These are phyloP conservation scores for Atlantisia rogersi DNA, from an alignment of 2,113 vertebrate genomes.

Conservation along the genomic window DNA sequence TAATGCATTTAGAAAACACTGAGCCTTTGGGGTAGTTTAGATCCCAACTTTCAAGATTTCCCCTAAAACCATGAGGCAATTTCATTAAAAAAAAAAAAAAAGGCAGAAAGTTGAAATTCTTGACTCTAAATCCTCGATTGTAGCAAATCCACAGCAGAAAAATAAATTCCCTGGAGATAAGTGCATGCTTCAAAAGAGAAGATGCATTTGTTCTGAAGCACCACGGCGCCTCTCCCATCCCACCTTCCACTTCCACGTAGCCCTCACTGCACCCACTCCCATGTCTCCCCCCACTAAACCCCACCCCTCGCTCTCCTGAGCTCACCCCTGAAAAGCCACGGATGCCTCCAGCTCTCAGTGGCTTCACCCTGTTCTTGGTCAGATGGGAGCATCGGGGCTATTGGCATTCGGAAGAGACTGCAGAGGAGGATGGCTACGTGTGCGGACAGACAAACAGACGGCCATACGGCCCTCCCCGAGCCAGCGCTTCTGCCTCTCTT, in stretches of 20 bases:
- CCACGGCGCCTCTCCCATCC: not conserved
- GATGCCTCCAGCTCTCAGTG: not conserved
- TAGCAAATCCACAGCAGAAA: not conserved
- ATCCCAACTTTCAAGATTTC: not conserved
- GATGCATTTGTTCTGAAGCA: not conserved
- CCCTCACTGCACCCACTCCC: not conserved
- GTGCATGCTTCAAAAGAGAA: not conserved
- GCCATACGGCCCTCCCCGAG: not conserved
- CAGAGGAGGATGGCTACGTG: not conserved
- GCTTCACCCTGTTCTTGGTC: fast-evolving
- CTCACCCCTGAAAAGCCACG: not conserved
- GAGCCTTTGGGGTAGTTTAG: not conserved
- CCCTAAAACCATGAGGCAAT: not conserved
- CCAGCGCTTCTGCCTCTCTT: not conserved
- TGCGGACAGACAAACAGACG: not conserved
- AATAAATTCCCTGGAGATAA: not conserved
- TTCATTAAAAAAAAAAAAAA: not conserved
- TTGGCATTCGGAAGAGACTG: fast-evolving
- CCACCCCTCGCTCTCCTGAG: not conserved
- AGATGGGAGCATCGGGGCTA: not conserved
- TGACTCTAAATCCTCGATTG: not conserved
- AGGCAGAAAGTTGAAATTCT: not conserved
- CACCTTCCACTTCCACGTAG: fast-evolving
- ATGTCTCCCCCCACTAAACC: not conserved
- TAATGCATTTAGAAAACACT: no score